Base-by-base conservation (phyloP, 2,113 vertebrate genomes). In the Cairina moschata region DNA sequence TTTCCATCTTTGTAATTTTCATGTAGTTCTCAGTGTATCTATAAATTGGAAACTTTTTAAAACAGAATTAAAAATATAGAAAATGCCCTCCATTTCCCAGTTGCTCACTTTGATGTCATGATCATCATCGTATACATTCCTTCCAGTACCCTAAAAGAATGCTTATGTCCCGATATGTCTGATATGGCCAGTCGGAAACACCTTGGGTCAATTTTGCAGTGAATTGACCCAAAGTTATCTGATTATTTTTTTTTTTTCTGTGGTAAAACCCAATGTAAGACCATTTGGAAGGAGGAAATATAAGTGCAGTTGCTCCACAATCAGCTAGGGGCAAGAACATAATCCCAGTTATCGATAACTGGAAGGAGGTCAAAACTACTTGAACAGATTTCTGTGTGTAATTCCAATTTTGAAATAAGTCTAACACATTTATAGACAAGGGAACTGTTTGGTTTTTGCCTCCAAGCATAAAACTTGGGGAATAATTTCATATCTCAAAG, bases 401-500 rank as follows among this genome's bases (percentile, higher is more conserved):
- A 71, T 50, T 86, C 16, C 17, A 62, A 56, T 91, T 94, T 78
- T 78, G 38, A 90, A 90, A 46, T 46, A 84, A 44, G 34, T 65
- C 34, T 52, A 86, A 69, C 59, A 92, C 48, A 17, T 28, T 28
- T 31, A 55, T 74, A 73, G 75, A 80, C 6, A 93, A 83, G 44
- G 79, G 40, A 86, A 13, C 0, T 6, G 83, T 93, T 95, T 2
- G 6, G 56, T 92, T 94, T 94, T 88, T 97, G 95, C 91, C 93
- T 75, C 20, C 32, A 85, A 88, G 90, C 86, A 62, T 42, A 69
- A 88, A 86, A 91, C 73, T 86, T 90, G 93, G 83, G 40, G 88
- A 83, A 94, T 91, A 93, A 94, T 90, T 18, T 93, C 18, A 3
- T 91, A 56, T 93, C 26, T 93, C 59, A 94, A 92, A 86, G 80